These are phyloP conservation scores for Alviniconcha marisindica DNA, from an alignment of 1,140 invertebrate genomes.

Conservation along the genomic window DNA sequence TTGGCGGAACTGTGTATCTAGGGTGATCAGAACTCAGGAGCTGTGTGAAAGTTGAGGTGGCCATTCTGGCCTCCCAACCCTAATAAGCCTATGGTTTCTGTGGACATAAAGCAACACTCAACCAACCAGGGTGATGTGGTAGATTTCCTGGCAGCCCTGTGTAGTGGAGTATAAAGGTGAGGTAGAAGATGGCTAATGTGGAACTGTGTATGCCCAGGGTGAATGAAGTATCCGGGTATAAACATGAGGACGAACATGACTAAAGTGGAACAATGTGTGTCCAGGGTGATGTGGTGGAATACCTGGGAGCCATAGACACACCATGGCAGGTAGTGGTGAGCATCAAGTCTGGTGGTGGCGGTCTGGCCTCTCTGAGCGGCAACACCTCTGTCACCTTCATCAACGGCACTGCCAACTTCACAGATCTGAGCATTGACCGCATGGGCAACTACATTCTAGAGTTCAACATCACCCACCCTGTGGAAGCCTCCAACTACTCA, in stretches of 20 bases:
- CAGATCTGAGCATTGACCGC: conserved; percentile 51
- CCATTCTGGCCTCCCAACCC: no score
- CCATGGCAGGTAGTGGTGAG: conserved; percentile 60
- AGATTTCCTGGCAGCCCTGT: no score
- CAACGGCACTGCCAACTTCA: conserved; percentile 64
- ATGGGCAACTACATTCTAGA: conserved; percentile 57
- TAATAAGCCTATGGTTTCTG: no score
- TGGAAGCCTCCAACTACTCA: conserved; percentile 56
- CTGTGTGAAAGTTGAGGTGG: no score
- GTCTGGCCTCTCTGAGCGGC: conserved; percentile 45
- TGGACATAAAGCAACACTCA: no score
- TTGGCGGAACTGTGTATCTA: no score
- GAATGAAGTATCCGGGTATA: no score
- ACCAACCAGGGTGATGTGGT: no score
- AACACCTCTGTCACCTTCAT: conserved; percentile 50
- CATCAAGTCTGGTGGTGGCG: conserved; percentile 44
- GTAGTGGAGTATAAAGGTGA: neutral
- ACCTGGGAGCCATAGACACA: conserved; percentile 42
- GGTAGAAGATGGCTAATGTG: neutral
- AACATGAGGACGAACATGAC: no score
- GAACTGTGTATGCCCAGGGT: neutral
- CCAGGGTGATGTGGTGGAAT: conserved; percentile 52
- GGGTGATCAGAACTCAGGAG: no score
- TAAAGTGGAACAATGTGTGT: no score
- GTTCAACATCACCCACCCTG: conserved; percentile 59